phyloP scores from a whole-genome alignment of 2,797 vertebrate genomes.

The Salmo trutta region DNA sequence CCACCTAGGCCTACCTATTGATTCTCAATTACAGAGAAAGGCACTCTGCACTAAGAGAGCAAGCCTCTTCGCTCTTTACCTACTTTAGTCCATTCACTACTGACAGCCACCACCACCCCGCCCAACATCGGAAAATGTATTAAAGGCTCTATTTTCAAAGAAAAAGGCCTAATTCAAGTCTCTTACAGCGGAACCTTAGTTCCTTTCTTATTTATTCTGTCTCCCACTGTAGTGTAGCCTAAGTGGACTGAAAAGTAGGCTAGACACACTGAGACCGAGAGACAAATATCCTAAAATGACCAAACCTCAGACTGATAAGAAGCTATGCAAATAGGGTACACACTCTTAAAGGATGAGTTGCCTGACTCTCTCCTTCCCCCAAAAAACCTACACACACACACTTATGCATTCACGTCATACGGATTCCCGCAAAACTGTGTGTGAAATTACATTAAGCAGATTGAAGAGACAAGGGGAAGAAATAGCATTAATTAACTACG shows the following conservation, averaged over 20 bases:
- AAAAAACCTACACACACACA: background rate
- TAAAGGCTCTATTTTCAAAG: slow-evolving; percentile 31
- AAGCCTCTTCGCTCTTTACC: slow-evolving; percentile 22
- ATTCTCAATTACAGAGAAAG: slow-evolving; percentile 43
- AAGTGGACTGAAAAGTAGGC: background rate
- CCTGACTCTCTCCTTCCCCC: background rate
- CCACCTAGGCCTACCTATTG: slow-evolving; percentile 26
- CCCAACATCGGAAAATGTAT: slow-evolving; percentile 30
- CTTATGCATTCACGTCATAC: background rate
- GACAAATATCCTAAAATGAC: background rate
- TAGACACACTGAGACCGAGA: background rate
- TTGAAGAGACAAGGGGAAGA: slow-evolving; percentile 18
- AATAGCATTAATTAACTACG: slow-evolving; percentile 44
- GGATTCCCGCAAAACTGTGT: background rate
- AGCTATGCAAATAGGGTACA: background rate
- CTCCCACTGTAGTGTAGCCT: background rate
- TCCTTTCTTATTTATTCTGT: too few species aligned
- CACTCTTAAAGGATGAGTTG: background rate
- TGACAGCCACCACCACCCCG: slow-evolving; percentile 14
- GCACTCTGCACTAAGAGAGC: slow-evolving; percentile 37
- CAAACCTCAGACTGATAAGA: background rate
- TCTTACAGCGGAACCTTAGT: too few species aligned
- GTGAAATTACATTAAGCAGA: slow-evolving; percentile 25
- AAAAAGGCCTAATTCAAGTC: too few species aligned
- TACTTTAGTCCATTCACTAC: slow-evolving; percentile 30